Evolutionary conservation across 2,888 invertebrate genomes (phyloP).

Genomic region (Lasioglossum leucozonium): DNA sequence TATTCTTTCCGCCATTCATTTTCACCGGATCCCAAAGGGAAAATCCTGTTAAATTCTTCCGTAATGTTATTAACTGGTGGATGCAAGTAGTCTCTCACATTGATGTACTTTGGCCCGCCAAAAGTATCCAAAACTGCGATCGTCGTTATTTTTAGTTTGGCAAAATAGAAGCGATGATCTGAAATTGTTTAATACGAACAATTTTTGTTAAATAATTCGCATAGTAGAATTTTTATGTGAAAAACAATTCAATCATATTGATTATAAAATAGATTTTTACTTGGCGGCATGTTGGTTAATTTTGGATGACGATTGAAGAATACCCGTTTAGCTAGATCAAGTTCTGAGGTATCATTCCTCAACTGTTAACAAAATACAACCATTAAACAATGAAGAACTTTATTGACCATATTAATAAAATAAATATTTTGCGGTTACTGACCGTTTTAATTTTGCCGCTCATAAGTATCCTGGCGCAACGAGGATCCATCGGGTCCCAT

Average conservation of each 20-base stretch:
- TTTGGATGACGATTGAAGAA: constrained; percentile 90
- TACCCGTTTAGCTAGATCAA: constrained; percentile 87
- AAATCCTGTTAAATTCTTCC: constrained; percentile 51
- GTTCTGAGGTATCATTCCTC: constrained; percentile 86
- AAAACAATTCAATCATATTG: background rate
- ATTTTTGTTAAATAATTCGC: background rate
- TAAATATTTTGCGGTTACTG: constrained; percentile 58
- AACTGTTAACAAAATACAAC: constrained; percentile 83
- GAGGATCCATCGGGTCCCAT: constrained; percentile 91
- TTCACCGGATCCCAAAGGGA: constrained; percentile 17
- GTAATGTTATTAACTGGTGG: constrained; percentile 64
- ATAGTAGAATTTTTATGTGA: background rate
- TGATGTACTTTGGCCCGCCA: constrained; percentile 91
- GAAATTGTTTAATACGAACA: constrained; percentile 74
- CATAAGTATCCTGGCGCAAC: constrained; percentile 90
- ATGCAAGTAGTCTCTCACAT: constrained; percentile 87
- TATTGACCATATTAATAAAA: background rate
- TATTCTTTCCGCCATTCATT: constrained; percentile 19
- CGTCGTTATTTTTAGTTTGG: constrained; percentile 90
- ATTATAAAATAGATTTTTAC: constrained; percentile 56
- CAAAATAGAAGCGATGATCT: constrained; percentile 93
- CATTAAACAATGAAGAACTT: background rate
- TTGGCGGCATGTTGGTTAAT: constrained; percentile 88
- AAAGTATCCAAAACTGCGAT: constrained; percentile 92
- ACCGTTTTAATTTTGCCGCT: constrained; percentile 89